Evolutionary conservation across 2,888 invertebrate genomes (phyloP).

Genomic region (Julus scandinavius): DNA sequence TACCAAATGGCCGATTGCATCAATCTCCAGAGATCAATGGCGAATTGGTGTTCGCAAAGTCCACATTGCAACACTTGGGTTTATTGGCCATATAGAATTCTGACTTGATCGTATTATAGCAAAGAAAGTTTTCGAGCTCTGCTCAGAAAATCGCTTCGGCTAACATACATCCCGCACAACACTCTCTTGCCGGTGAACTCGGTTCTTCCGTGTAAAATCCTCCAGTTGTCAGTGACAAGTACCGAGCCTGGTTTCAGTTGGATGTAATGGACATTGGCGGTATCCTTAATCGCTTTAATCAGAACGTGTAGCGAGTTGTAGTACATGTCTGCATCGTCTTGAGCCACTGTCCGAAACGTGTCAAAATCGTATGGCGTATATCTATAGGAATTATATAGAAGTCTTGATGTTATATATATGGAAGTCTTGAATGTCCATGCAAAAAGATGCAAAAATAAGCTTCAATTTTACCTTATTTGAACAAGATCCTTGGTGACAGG

Average conservation of each 20-base stretch:
- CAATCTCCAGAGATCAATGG: background rate
- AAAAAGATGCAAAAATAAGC: no score
- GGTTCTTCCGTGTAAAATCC: constrained; percentile 79
- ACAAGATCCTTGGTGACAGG: constrained; percentile 70
- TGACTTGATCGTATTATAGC: constrained; percentile 52
- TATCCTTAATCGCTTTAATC: constrained; percentile 44
- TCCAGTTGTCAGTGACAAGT: constrained; percentile 81
- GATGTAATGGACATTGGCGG: constrained; percentile 50
- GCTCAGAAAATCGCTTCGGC: constrained; percentile 76
- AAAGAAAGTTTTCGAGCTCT: constrained; percentile 67
- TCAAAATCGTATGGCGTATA: constrained; percentile 82
- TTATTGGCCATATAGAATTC: background rate
- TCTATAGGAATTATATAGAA: constrained; percentile 64
- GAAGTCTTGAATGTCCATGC: no score
- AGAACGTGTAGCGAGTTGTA: constrained; percentile 67
- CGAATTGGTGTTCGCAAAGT: background rate
- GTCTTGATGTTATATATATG: no score
- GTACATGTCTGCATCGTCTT: constrained; percentile 71
- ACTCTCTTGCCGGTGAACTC: constrained; percentile 75
- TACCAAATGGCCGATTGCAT: background rate
- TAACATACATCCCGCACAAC: constrained; percentile 78
- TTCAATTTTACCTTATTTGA: constrained; percentile 71
- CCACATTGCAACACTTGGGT: no score
- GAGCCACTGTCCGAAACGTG: constrained; percentile 71
- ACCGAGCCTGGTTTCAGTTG: constrained; percentile 73